Conservation (phyloP, 2,797 vertebrate species). For the Eupleurogrammus muticus region DNA sequence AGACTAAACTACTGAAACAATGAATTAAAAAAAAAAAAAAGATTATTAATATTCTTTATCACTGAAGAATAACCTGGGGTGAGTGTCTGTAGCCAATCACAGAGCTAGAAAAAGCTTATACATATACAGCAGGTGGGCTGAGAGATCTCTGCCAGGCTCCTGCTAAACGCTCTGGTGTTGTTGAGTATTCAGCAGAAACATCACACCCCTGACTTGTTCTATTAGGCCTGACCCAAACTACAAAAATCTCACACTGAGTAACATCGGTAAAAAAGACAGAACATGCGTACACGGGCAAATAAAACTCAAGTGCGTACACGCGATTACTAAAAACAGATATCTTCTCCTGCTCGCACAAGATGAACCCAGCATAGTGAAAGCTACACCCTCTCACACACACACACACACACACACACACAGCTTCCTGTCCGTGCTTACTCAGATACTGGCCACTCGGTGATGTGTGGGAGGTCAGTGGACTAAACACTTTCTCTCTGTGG, state of each 20-base stretch:
- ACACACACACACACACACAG: slow-evolving; percentile 1
- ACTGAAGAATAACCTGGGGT: no score
- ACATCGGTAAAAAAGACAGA: background rate
- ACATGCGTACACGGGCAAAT: background rate
- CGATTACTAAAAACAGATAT: background rate
- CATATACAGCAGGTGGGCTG: no score
- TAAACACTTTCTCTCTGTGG: slow-evolving; percentile 43
- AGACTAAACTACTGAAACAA: no score
- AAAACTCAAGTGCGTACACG: no score
- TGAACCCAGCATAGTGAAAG: slow-evolving; percentile 27
- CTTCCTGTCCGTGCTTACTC: slow-evolving; percentile 35
- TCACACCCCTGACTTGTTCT: background rate
- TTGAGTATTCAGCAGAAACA: no score
- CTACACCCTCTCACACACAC: slow-evolving; percentile 15
- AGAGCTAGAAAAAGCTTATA: no score
- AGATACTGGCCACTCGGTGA: slow-evolving; percentile 42
- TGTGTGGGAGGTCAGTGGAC: slow-evolving; percentile 51
- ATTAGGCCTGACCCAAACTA: background rate
- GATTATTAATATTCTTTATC: no score
- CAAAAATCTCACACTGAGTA: background rate
- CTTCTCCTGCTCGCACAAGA: slow-evolving; percentile 9
- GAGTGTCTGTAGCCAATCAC: no score
- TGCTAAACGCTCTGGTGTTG: no score
- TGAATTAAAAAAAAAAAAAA: no score
- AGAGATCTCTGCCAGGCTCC: no score